Conservation (phyloP, 2,113 vertebrate species). For the western clawed frog (Xenopus tropicalis) region UCB_Xtro_10.0 CM004450.2:132521001-132521500, state of each 20-base stretch:
- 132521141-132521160: neutral
- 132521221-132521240: neutral
- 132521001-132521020: conserved; percentile 63
- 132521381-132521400: neutral
- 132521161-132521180: accelerated
- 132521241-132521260: conserved; percentile 6
- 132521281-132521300: conserved; percentile 29
- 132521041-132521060: conserved; percentile 24
- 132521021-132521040: conserved; percentile 51
- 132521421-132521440: neutral
- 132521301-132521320: conserved; percentile 1
- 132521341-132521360: conserved; percentile 46
- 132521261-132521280: conserved; percentile 50
- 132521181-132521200: neutral
- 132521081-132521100: neutral
- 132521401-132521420: neutral
- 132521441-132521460: neutral
- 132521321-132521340: conserved; percentile 12
- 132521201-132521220: accelerated
- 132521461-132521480: neutral
- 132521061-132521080: too few species aligned
- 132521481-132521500: neutral
- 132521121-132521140: neutral
- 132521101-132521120: neutral
- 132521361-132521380: neutral